These are phyloP conservation scores for Agelastica alni DNA, from an alignment of 2,888 invertebrate species.

Conservation along the genomic window DNA sequence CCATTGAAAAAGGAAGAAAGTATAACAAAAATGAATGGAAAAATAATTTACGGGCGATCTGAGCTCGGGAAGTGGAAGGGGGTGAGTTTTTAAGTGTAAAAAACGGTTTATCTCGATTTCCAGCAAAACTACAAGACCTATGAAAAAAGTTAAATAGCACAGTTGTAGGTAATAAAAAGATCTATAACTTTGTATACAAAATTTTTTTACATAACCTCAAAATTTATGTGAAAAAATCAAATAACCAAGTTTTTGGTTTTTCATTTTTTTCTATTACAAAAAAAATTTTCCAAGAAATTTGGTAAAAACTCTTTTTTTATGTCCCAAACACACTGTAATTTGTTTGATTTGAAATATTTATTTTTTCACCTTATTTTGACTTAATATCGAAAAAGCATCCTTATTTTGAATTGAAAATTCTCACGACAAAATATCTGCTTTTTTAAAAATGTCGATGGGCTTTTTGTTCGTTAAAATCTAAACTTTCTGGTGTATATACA, in stretches of 20 bases:
- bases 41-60: slow-evolving; percentile 2
- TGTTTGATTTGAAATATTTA: background rate
- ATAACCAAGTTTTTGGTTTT: background rate
- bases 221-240: background rate
- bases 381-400: too few relatives aligned
- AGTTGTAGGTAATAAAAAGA: too few relatives aligned
- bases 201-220: background rate
- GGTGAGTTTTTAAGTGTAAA: background rate
- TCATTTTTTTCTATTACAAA: background rate
- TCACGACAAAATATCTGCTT: background rate
- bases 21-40: background rate
- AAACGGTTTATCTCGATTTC: slow-evolving; percentile 9
- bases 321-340: background rate
- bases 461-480: background rate
- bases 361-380: too few relatives aligned
- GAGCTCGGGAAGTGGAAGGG: background rate
- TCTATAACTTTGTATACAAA: too few relatives aligned
- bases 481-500: background rate
- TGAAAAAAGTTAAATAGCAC: too few relatives aligned
- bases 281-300: background rate
- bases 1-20: slow-evolving; percentile 1
- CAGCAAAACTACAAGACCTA: background rate
- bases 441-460: background rate
- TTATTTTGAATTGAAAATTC: too few relatives aligned
- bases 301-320: background rate